Evolutionary conservation across 1,140 invertebrate species (phyloP).

Genomic region (Bombus haemorrhoidalis): DNA sequence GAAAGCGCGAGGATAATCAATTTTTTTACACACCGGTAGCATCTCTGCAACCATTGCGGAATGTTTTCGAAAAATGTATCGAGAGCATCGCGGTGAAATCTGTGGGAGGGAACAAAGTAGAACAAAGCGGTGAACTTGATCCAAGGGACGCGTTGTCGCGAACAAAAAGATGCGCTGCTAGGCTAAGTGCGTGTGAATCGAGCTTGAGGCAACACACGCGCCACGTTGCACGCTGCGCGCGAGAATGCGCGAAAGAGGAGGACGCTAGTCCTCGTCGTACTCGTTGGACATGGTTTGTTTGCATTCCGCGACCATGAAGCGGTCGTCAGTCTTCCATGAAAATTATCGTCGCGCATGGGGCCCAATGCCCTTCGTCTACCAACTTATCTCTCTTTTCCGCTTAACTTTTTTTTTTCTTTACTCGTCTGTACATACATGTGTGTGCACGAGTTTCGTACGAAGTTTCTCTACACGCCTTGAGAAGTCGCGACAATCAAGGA

Average conservation of each 20-base stretch:
- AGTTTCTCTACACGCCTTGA: conserved; percentile 13
- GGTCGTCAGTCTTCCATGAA: conserved; percentile 61
- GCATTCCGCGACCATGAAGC: conserved; percentile 62
- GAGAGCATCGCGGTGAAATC: not conserved
- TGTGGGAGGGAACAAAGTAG: not conserved
- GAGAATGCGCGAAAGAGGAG: conserved; percentile 59
- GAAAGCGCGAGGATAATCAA: no score
- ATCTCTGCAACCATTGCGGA: no score
- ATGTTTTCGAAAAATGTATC: not conserved
- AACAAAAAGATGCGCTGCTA: conserved; percentile 23
- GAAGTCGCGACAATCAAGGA: conserved; percentile 11
- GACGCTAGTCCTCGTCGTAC: not conserved
- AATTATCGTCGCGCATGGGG: conserved; percentile 60
- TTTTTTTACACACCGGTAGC: no score
- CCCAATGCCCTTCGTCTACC: conserved; percentile 24
- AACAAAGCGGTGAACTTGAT: conserved; percentile 36
- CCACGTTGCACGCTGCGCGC: conserved; percentile 26
- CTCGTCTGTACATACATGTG: not conserved
- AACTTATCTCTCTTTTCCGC: not conserved
- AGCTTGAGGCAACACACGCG: conserved; percentile 54
- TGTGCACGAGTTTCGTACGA: not conserved
- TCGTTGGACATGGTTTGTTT: conserved; percentile 63
- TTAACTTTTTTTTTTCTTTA: not conserved
- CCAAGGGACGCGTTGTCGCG: conserved; percentile 19
- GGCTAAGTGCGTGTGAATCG: conserved; percentile 57